These are phyloP conservation scores for Drosophila navojoa DNA, from an alignment of 1,140 invertebrate genomes.

Conservation along the genomic window DNA sequence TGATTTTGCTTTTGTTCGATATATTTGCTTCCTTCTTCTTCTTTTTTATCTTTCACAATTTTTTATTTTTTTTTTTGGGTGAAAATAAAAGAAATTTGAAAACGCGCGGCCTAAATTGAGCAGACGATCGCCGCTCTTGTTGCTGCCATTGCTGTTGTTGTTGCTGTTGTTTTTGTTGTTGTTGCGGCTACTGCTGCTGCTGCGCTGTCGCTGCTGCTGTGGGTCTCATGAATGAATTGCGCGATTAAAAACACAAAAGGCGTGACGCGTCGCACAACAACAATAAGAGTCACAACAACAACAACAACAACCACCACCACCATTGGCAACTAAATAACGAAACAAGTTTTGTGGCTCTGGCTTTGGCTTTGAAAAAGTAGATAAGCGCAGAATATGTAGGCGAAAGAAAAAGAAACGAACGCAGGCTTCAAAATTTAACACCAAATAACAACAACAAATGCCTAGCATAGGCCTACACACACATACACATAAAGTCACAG, in stretches of 20 bases:
- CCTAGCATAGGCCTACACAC: constrained; percentile 12
- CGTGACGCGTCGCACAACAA: constrained; percentile 46
- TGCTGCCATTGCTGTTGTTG: constrained; percentile 29
- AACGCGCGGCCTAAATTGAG: constrained; percentile 51
- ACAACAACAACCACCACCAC: constrained; percentile 14
- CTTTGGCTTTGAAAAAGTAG: constrained; percentile 49
- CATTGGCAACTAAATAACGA: constrained; percentile 31
- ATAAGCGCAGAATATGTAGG: constrained; percentile 47
- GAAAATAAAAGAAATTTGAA: constrained; percentile 50
- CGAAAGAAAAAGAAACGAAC: constrained; percentile 34
- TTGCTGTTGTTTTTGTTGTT: constrained; percentile 27
- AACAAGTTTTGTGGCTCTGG: constrained; percentile 51
- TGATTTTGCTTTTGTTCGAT: constrained; percentile 46
- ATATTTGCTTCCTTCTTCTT: constrained; percentile 44
- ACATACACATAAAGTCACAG: background rate
- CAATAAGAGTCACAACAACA: constrained; percentile 13
- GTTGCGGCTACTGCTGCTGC: too few species aligned
- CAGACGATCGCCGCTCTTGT: constrained; percentile 24
- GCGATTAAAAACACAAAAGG: constrained; percentile 59
- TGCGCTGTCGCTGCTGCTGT: constrained; percentile 31
- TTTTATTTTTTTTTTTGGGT: constrained; percentile 30
- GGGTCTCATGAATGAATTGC: constrained; percentile 51
- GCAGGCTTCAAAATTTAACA: constrained; percentile 40
- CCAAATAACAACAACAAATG: constrained; percentile 13
- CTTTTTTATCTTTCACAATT: background rate